Conservation (phyloP, 2,888 invertebrate genomes). For the Trachelus stipa region DNA sequence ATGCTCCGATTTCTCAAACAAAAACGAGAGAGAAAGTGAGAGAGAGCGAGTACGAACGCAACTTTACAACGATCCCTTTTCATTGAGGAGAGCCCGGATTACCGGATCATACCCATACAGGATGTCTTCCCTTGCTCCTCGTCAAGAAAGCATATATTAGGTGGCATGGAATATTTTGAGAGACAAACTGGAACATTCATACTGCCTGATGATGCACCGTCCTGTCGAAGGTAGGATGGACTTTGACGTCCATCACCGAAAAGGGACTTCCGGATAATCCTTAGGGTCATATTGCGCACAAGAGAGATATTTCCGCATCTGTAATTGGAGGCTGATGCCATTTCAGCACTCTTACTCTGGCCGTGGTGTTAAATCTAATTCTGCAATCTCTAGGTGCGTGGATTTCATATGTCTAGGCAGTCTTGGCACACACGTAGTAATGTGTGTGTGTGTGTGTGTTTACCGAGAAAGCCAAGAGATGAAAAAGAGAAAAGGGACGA, state of each 20-base stretch:
- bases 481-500: neutral
- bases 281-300: conserved; percentile 24
- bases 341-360: conserved; percentile 7
- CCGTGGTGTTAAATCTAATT: conserved; percentile 33
- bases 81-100: neutral
- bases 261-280: conserved; percentile 42
- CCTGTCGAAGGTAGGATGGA: conserved; percentile 43
- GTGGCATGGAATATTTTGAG: neutral
- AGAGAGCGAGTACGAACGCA: neutral
- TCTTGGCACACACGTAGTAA: neutral
- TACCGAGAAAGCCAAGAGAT: neutral
- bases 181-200: conserved; percentile 31
- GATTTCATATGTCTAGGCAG: neutral
- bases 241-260: conserved; percentile 35
- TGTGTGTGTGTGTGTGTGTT: neutral
- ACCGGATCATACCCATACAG: neutral
- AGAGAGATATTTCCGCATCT: conserved; percentile 19
- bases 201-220: conserved; percentile 26
- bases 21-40: neutral
- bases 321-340: conserved; percentile 5
- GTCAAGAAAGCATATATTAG: neutral
- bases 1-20: neutral
- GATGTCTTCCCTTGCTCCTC: neutral
- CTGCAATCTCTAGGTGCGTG: conserved; percentile 9
- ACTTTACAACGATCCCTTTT: neutral